Evolutionary conservation across 2,888 invertebrate species (phyloP).

Genomic region (Mythimna pallens): DNA sequence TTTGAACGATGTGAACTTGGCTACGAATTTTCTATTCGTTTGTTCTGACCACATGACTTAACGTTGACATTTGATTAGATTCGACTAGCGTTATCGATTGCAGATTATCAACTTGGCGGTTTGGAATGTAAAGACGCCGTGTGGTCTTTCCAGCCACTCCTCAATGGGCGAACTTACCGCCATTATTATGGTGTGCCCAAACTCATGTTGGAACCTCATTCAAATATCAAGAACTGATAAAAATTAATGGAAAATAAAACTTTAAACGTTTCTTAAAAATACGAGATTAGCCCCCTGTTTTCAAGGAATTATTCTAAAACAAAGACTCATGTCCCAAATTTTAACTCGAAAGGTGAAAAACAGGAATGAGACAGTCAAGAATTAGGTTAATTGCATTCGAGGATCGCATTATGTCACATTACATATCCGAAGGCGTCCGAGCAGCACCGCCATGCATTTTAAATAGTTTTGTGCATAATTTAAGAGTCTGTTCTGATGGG

Average conservation of each 20-base stretch:
- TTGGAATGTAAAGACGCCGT: no score
- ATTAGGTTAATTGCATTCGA: slow-evolving; percentile 72
- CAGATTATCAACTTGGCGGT: no score
- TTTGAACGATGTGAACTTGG: no score
- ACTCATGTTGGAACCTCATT: neutral
- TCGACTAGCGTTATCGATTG: no score
- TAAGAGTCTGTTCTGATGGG: neutral
- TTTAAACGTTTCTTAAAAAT: neutral
- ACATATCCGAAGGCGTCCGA: slow-evolving; percentile 65
- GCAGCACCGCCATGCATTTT: slow-evolving; percentile 73
- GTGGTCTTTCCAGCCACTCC: no score
- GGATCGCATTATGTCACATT: slow-evolving; percentile 70
- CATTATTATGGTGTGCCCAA: neutral
- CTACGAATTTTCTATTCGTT: no score
- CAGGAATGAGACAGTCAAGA: slow-evolving; percentile 46
- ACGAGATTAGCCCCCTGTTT: neutral
- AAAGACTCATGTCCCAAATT: slow-evolving; percentile 19
- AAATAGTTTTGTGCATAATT: slow-evolving; percentile 70
- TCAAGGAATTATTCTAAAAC: neutral
- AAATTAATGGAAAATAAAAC: neutral
- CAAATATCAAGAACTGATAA: no score
- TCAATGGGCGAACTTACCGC: no score
- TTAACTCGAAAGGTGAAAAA: slow-evolving; percentile 44
- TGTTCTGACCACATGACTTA: no score
- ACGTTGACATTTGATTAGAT: no score